These are phyloP conservation scores for Philypnodon macrostomus DNA, from an alignment of 2,797 vertebrate species.

Conservation along the genomic window DNA sequence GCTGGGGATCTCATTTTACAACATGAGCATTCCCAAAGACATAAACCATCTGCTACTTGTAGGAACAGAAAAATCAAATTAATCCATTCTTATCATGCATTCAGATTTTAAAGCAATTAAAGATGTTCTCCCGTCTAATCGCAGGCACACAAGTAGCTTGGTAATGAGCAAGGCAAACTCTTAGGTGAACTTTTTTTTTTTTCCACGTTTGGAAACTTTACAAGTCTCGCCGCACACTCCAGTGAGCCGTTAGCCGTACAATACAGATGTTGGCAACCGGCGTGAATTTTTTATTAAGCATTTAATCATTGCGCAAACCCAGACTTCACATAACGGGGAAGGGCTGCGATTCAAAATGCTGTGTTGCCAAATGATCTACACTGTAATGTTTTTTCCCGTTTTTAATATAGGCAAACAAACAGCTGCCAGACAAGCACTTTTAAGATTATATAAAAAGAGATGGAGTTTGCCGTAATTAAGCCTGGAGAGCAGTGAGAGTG, in stretches of 20 bases:
- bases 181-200: constrained; percentile 88
- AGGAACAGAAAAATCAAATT: constrained; percentile 99
- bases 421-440: constrained; percentile 78
- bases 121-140: constrained; percentile 99
- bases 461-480: constrained; percentile 83
- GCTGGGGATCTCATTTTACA: constrained; percentile 99
- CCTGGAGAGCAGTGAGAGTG: constrained; percentile 73
- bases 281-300: constrained; percentile 95
- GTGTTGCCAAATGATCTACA: constrained; percentile 77
- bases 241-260: constrained; percentile 97
- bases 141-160: constrained; percentile 95
- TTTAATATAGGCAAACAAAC: constrained; percentile 83
- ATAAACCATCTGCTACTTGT: constrained; percentile 99
- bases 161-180: constrained; percentile 99
- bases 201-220: constrained; percentile 97
- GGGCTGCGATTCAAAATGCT: constrained; percentile 75
- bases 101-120: constrained; percentile 99
- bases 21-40: constrained; percentile 99
- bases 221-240: constrained; percentile 95
- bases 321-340: constrained; percentile 81
- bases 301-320: constrained; percentile 83
- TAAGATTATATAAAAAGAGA: constrained; percentile 78
- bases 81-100: constrained; percentile 99
- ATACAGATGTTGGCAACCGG: constrained; percentile 98
- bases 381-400: constrained; percentile 74